Percentiles rank a stretch among this genome's conserved stretches.
Conservation (phyloP, 2,888 invertebrate species). For the Cyclophora albipunctata region DNA sequence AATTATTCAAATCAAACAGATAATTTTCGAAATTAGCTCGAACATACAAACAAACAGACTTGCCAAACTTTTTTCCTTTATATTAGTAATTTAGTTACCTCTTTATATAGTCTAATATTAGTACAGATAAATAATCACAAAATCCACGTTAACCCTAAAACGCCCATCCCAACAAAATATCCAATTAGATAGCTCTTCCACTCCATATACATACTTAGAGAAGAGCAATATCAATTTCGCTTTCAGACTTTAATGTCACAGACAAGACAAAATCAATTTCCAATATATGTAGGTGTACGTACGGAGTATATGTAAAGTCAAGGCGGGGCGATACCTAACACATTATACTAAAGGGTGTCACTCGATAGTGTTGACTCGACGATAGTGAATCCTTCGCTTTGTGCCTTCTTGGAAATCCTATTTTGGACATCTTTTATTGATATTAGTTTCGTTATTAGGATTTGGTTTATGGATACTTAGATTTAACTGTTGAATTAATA, state of each 20-base stretch:
- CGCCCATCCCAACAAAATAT: too few species aligned
- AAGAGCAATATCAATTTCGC: conserved; percentile 3
- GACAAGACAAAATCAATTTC: conserved; percentile 22
- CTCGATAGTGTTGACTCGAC: conserved; percentile 28
- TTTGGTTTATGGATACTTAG: not conserved
- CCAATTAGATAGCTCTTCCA: too few species aligned
- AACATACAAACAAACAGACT: too few species aligned
- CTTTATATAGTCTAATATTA: too few species aligned
- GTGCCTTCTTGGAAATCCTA: conserved; percentile 23
- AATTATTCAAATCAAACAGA: too few species aligned
- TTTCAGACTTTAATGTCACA: conserved; percentile 8
- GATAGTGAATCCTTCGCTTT: conserved; percentile 29
- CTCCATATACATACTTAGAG: too few species aligned
- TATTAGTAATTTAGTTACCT: too few species aligned
- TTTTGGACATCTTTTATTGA: conserved; percentile 22
- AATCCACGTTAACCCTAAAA: too few species aligned
- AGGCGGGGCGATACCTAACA: conserved; percentile 13
- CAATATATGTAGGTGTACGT: conserved; percentile 10
- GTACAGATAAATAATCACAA: too few species aligned
- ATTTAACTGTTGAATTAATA: not conserved
- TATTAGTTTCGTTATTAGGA: conserved; percentile 20
- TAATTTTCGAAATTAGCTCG: too few species aligned
- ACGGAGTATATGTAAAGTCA: conserved; percentile 11
- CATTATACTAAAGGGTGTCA: conserved; percentile 24
- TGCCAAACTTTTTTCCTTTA: too few species aligned